Evolutionary conservation across 2,113 vertebrate genomes (phyloP).

Genomic region (Festucalex cinctus): DNA sequence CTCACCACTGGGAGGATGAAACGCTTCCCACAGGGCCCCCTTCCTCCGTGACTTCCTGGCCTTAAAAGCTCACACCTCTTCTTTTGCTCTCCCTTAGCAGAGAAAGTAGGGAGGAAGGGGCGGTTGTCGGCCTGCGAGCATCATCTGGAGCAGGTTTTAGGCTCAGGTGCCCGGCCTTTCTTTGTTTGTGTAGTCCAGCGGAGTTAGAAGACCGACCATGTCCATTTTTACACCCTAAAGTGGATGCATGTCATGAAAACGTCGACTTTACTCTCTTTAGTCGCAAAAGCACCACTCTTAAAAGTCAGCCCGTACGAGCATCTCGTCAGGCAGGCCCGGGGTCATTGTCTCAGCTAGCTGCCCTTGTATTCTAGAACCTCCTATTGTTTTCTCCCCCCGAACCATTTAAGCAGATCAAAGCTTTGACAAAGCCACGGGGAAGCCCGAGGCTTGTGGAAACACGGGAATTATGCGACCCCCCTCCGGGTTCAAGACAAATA

Average conservation of each 20-base stretch:
- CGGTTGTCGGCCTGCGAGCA: neutral
- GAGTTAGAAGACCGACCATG: neutral
- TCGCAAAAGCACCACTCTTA: constrained; percentile 64
- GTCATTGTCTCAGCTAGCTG: constrained; percentile 71
- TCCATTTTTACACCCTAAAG: too few species aligned
- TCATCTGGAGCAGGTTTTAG: neutral
- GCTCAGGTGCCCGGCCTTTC: neutral
- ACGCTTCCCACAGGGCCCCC: constrained; percentile 92
- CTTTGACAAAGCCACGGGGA: constrained; percentile 67
- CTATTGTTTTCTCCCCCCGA: constrained; percentile 68
- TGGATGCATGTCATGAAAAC: too few species aligned
- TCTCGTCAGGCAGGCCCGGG: constrained; percentile 47
- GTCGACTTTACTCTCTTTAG: constrained; percentile 49
- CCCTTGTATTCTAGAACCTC: constrained; percentile 61
- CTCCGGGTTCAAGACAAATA: constrained; percentile 64
- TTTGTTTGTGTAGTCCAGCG: neutral
- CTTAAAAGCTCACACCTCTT: constrained; percentile 93
- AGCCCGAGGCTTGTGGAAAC: constrained; percentile 66
- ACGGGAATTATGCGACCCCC: constrained; percentile 50
- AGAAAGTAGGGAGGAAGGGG: constrained; percentile 25
- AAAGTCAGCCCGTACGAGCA: constrained; percentile 57
- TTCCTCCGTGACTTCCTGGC: constrained; percentile 76
- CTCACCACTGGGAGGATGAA: constrained; percentile 98
- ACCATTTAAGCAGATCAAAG: constrained; percentile 73
- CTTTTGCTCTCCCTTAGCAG: constrained; percentile 69